Evolutionary conservation across 2,797 vertebrate species (phyloP).

Genomic region (Sebastes diploproa): DNA sequence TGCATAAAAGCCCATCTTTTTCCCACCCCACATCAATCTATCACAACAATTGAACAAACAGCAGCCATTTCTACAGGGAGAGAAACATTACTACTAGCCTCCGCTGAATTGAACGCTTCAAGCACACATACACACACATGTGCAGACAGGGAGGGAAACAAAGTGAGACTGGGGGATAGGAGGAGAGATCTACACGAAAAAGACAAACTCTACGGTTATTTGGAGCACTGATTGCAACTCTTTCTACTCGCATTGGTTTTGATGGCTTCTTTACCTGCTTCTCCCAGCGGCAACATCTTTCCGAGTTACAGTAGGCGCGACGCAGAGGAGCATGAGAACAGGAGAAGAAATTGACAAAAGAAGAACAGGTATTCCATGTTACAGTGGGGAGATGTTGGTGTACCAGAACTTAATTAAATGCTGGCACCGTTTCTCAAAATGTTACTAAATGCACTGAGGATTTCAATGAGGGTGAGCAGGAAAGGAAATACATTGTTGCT

Average conservation of each 20-base stretch:
- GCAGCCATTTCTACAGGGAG: slow-evolving; percentile 72
- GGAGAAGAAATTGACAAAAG: slow-evolving; percentile 71
- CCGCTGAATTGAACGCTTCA: slow-evolving; percentile 66
- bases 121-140: slow-evolving; percentile 21
- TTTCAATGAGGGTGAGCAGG: slow-evolving; percentile 42
- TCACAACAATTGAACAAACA: slow-evolving; percentile 80
- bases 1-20: slow-evolving; percentile 73
- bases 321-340: slow-evolving; percentile 66
- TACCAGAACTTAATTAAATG: slow-evolving; percentile 78
- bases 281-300: slow-evolving; percentile 76
- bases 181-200: slow-evolving; percentile 55
- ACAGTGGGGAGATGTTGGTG: slow-evolving; percentile 68
- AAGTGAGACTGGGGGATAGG: slow-evolving; percentile 48
- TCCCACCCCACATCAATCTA: slow-evolving; percentile 73
- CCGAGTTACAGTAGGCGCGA: slow-evolving; percentile 57
- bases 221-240: slow-evolving; percentile 69
- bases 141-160: slow-evolving; percentile 34
- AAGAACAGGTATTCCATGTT: slow-evolving; percentile 67
- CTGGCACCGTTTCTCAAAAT: slow-evolving; percentile 68
- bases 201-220: slow-evolving; percentile 53
- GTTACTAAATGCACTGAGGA: slow-evolving; percentile 62
- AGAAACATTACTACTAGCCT: slow-evolving; percentile 72
- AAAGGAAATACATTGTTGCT: slow-evolving; percentile 39
- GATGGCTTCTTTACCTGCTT: slow-evolving; percentile 82
- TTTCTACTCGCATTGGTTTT: slow-evolving; percentile 72